Conservation (phyloP, 1,140 invertebrate species). For the Pseudomyrmex dendroicus region DNA sequence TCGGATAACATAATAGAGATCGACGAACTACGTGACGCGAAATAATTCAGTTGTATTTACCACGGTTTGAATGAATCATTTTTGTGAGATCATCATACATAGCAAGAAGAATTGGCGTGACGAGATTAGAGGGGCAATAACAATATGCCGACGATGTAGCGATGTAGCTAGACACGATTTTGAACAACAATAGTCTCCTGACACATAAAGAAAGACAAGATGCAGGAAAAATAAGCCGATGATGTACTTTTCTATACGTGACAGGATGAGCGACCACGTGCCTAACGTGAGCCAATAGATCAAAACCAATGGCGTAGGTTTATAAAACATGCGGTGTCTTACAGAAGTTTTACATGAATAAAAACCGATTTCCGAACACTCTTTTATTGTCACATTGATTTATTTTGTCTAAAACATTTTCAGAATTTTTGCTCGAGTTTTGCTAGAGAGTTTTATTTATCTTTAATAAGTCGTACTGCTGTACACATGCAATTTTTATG, state of each 20-base stretch:
- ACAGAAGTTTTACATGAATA: not conserved
- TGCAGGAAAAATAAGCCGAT: conserved; percentile 47
- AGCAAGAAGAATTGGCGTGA: conserved; percentile 40
- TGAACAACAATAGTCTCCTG: conserved; percentile 60
- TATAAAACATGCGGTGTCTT: not conserved
- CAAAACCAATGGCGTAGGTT: conserved; percentile 41
- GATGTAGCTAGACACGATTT: conserved; percentile 12
- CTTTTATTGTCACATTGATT: not conserved
- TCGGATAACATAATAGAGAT: not conserved
- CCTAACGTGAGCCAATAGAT: conserved; percentile 36
- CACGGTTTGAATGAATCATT: conserved; percentile 63
- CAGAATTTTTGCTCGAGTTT: not conserved
- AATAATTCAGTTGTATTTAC: conserved; percentile 9
- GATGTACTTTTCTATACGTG: conserved; percentile 69
- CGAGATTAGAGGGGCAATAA: conserved; percentile 13
- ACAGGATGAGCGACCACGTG: conserved; percentile 73
- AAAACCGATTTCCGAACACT: not conserved
- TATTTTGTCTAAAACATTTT: not conserved
- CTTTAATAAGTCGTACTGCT: not conserved
- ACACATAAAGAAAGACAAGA: conserved; percentile 23
- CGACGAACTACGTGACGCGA: conserved; percentile 1
- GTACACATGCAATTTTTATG: not conserved
- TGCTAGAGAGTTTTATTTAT: too few species aligned
- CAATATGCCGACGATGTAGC: conserved; percentile 53
- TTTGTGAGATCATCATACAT: conserved; percentile 47